Conservation (phyloP, 2,113 vertebrate genomes). For the Tupaia tana region DNA sequence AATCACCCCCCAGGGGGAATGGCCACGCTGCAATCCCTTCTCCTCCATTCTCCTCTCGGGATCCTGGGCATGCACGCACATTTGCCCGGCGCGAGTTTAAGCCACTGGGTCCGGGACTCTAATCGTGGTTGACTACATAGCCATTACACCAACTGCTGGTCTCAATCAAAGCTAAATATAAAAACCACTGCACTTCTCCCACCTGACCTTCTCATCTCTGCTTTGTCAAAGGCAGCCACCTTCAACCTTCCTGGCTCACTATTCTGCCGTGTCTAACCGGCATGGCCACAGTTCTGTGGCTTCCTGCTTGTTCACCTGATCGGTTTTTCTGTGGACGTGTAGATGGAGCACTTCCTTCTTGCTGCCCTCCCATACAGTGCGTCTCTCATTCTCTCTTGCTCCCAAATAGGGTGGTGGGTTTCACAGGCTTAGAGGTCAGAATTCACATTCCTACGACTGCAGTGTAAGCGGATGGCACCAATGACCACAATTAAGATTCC, state of each 20-base stretch:
- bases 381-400: not conserved
- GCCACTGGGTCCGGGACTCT: too few species aligned
- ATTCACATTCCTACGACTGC: not conserved
- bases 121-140: too few species aligned
- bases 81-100: too few species aligned
- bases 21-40: too few species aligned
- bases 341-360: not conserved
- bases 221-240: not conserved
- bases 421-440: not conserved
- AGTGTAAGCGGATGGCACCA: not conserved
- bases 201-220: not conserved
- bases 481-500: not conserved
- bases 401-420: not conserved
- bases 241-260: not conserved
- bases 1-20: too few species aligned
- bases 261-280: too few species aligned
- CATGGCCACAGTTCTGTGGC: not conserved
- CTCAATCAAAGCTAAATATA: not conserved
- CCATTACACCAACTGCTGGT: too few species aligned
- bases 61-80: too few species aligned
- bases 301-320: not conserved
- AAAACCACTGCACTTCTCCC: not conserved
- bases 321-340: not conserved
- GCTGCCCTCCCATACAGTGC: not conserved
- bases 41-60: too few species aligned